A percentile compares a stretch with the other conserved stretches of the same genome.
phyloP scores from a whole-genome alignment of 2,113 vertebrate species.

The Eulemur macaco region DNA sequence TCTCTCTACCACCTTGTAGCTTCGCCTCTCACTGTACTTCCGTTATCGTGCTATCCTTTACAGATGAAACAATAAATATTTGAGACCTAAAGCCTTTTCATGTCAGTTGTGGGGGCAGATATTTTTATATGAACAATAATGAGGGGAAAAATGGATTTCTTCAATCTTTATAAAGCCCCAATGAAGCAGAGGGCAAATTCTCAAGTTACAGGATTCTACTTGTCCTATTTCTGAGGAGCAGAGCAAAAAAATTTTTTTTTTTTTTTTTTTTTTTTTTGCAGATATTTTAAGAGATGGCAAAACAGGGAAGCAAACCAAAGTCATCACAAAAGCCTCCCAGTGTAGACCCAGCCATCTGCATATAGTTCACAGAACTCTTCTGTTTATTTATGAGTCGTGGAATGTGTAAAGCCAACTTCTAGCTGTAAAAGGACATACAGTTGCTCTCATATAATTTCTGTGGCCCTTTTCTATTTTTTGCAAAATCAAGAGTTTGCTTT shows the following conservation, averaged over 20 bases:
- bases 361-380: constrained; percentile 82
- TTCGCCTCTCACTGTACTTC: neutral
- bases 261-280: constrained; percentile 60
- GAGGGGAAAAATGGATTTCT: neutral
- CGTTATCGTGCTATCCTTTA: constrained; percentile 8
- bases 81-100: constrained; percentile 48
- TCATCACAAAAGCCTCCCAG: constrained; percentile 82
- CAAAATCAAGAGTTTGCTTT: constrained; percentile 58
- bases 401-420: constrained; percentile 83
- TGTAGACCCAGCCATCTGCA: constrained; percentile 78
- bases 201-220: constrained; percentile 77
- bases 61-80: constrained; percentile 50
- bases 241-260: constrained; percentile 30
- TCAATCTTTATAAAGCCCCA: constrained; percentile 43
- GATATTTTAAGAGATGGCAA: constrained; percentile 80
- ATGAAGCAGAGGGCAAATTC: constrained; percentile 73
- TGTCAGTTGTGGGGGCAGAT: neutral
- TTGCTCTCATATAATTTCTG: constrained; percentile 76
- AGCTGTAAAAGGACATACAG: constrained; percentile 80
- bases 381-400: constrained; percentile 80
- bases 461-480: constrained; percentile 18
- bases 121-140: constrained; percentile 46
- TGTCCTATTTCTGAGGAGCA: constrained; percentile 76
- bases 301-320: constrained; percentile 79
- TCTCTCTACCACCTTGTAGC: constrained; percentile 23